Conservation (phyloP, 1,140 invertebrate species). For the Hestina assimilis region DNA sequence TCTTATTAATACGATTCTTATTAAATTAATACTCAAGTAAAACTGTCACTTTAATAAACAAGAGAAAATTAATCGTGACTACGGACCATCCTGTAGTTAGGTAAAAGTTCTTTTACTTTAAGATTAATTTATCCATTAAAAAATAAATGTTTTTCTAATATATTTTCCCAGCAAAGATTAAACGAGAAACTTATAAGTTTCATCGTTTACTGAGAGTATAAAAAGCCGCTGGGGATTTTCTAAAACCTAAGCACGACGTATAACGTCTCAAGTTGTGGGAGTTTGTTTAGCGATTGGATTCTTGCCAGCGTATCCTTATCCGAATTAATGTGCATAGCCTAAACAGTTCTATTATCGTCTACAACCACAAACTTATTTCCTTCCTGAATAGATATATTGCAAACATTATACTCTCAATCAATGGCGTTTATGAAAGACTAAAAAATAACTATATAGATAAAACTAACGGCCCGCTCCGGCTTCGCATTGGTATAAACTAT, state of each 20-base stretch:
- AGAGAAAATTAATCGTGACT: too few relatives aligned
- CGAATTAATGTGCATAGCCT: constrained; percentile 25
- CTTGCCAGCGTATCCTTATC: constrained; percentile 31
- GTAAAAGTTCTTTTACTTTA: too few relatives aligned
- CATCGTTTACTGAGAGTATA: neutral
- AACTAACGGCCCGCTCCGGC: too few relatives aligned
- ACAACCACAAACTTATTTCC: constrained; percentile 12
- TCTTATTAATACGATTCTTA: too few relatives aligned
- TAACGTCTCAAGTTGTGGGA: neutral
- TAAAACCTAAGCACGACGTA: constrained; percentile 13
- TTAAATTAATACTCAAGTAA: too few relatives aligned
- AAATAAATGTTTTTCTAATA: too few relatives aligned
- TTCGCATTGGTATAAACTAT: too few relatives aligned
- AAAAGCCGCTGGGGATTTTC: neutral
- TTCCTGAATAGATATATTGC: neutral
- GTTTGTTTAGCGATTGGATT: constrained; percentile 30
- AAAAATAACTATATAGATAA: too few relatives aligned
- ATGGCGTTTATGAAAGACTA: neutral
- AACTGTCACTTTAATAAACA: too few relatives aligned
- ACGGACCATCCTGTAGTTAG: too few relatives aligned
- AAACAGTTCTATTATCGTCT: constrained; percentile 21
- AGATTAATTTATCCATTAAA: too few relatives aligned
- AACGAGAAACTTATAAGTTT: neutral
- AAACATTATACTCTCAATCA: neutral
- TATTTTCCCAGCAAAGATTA: neutral